Evolutionary conservation across 1,140 invertebrate species (phyloP).

Genomic region (Bombus vancouverensis): DNA sequence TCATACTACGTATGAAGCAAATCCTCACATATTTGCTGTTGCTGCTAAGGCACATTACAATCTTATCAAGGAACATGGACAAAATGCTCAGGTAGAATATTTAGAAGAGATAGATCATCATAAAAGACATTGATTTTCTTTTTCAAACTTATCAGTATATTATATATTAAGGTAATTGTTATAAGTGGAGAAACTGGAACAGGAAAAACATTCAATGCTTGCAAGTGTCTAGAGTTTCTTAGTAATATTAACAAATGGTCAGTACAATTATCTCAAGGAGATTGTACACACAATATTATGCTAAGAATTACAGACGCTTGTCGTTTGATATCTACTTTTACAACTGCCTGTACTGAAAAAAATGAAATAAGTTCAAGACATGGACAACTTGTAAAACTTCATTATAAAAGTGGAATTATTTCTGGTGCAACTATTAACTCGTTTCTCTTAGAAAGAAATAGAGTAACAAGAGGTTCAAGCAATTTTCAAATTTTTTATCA

Average conservation of each 20-base stretch:
- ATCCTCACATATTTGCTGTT: conserved; percentile 56
- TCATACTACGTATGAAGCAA: neutral
- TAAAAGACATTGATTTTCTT: neutral
- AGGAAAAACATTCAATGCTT: conserved; percentile 81
- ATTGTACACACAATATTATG: conserved; percentile 49
- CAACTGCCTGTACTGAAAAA: conserved; percentile 85
- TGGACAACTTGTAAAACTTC: conserved; percentile 80
- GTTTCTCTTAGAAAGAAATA: conserved; percentile 85
- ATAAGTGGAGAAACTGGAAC: conserved; percentile 81
- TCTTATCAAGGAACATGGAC: conserved; percentile 28
- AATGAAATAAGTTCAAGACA: conserved; percentile 86
- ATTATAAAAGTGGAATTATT: conserved; percentile 84
- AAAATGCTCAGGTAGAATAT: conserved; percentile 41
- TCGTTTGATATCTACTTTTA: conserved; percentile 72
- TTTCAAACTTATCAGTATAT: neutral
- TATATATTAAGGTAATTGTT: conserved; percentile 73
- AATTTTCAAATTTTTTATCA: conserved; percentile 86
- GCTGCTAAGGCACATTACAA: conserved; percentile 48
- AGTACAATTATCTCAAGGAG: neutral
- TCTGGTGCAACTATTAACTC: conserved; percentile 86
- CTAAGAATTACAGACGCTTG: conserved; percentile 67
- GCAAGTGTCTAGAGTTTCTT: conserved; percentile 78
- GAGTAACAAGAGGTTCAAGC: conserved; percentile 82
- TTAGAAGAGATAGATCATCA: too few species aligned
- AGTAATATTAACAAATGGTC: conserved; percentile 62